These are phyloP conservation scores for Galeopsomyia nigrocyanea DNA, from an alignment of 2,888 invertebrate species.

Conservation along the genomic window DNA sequence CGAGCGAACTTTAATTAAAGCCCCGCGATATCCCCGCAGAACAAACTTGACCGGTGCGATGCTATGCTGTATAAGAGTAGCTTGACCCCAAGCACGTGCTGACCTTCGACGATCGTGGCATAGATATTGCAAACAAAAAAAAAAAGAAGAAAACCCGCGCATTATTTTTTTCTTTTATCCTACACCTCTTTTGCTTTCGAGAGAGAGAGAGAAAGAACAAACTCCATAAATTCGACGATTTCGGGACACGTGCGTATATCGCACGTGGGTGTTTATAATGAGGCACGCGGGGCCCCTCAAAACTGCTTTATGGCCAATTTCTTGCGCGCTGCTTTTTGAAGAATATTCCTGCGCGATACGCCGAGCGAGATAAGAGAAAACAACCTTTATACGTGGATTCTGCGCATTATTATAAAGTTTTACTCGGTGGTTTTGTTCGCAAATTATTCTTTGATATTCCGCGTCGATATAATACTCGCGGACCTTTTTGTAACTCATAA, in stretches of 20 bases:
- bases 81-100: constrained; percentile 34
- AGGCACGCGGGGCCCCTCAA: constrained; percentile 30
- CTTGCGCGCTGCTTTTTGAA: neutral
- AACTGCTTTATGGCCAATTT: neutral
- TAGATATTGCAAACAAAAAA: constrained; percentile 45
- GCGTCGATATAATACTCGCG: no score
- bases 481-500: no score
- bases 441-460: no score
- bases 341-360: neutral
- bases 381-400: no score
- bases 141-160: constrained; percentile 18
- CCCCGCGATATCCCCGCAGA: constrained; percentile 44
- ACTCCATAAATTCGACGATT: constrained; percentile 41
- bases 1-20: constrained; percentile 53
- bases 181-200: constrained; percentile 18
- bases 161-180: constrained; percentile 51
- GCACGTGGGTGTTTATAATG: constrained; percentile 51
- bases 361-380: neutral
- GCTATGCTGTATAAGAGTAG: neutral
- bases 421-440: no score
- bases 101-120: constrained; percentile 51
- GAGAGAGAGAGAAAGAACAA: constrained; percentile 31
- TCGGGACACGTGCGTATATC: constrained; percentile 24
- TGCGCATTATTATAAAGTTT: no score
- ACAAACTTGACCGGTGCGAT: constrained; percentile 45